Evolutionary conservation across 2,113 vertebrate species (phyloP).

Genomic region (Scomber scombrus): DNA sequence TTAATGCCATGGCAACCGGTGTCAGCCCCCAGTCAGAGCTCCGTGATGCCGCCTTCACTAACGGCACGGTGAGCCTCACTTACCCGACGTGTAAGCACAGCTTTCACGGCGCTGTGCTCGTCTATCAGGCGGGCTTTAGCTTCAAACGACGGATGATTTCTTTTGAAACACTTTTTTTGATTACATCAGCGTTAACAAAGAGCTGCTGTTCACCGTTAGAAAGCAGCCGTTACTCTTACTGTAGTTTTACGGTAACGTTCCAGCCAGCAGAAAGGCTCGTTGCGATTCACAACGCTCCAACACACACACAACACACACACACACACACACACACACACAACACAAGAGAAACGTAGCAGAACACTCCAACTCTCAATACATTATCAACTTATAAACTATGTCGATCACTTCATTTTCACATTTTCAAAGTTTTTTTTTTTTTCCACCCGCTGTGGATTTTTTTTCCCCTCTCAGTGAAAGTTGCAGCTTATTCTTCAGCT

Average conservation of each 20-base stretch:
- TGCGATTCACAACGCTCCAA: background rate
- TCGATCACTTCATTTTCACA: background rate
- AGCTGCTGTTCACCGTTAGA: background rate
- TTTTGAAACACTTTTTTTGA: background rate
- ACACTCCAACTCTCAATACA: background rate
- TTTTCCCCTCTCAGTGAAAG: slow-evolving; percentile 6
- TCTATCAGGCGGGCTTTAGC: no score
- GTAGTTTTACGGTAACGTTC: background rate
- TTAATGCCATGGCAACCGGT: slow-evolving; percentile 49
- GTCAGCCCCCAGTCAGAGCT: background rate
- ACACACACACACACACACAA: background rate
- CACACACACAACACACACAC: background rate
- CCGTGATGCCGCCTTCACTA: background rate
- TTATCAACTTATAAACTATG: background rate
- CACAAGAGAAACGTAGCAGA: no score
- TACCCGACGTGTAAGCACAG: background rate
- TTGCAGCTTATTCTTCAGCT: slow-evolving; percentile 19
- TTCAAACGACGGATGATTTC: background rate
- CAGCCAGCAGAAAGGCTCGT: background rate
- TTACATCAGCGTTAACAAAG: background rate
- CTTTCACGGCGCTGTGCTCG: background rate
- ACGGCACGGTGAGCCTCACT: background rate
- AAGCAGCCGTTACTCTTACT: no score
- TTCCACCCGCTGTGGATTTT: background rate
- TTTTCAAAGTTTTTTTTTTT: background rate